Evolutionary conservation across 2,888 invertebrate species (phyloP), one percentile per base, ranked within the genome.

Genomic region (Coenonympha glycerion): DNA sequence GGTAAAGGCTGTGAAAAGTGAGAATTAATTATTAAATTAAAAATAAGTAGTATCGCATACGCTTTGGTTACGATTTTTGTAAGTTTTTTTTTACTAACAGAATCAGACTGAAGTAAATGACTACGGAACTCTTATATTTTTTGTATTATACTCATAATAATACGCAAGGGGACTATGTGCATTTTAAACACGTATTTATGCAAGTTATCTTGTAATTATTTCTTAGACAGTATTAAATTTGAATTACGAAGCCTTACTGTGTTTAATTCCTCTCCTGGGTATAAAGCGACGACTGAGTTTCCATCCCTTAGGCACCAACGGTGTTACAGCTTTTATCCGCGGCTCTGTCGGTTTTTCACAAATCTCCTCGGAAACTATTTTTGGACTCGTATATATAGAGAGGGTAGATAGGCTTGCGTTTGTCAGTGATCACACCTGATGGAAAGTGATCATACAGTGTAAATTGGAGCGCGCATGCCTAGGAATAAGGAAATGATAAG

Each of bases 151-250:
- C 19, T 39, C 9, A 6, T 18, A 28, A 13, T 30, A 11, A 15
- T 30, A 11, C 19, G 41, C 26, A 30, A 13, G 21, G 30, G 42
- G 31, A 8, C 19, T 42, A 42, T 31, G 42, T 41, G 28, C 41
- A 41, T 41, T 42, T 42, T 18, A 42, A 30, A 31, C 44, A 6
- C 13, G 19, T 41, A 41, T 41, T 41, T 41, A 30, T 30, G 41
- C 18, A 19, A 18, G 22, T n/a, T 31, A 30, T 1, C 16, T 30
- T 22, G 15, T 39, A 22, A 37, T 37, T 30, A 44, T 31, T 44
- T 31, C 44, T 44, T 44, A 44, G 44, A 31, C 44, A 44, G 30
- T 44, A 44, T 31, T 44, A 31, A 44, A 44, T 19, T 31, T 31
- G 18, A 44, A 44, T 44, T 33, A 30, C 15, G 21, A 31, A 21